phyloP scores from a whole-genome alignment of 2,113 vertebrate genomes.

The Osmerus eperlanus region DNA sequence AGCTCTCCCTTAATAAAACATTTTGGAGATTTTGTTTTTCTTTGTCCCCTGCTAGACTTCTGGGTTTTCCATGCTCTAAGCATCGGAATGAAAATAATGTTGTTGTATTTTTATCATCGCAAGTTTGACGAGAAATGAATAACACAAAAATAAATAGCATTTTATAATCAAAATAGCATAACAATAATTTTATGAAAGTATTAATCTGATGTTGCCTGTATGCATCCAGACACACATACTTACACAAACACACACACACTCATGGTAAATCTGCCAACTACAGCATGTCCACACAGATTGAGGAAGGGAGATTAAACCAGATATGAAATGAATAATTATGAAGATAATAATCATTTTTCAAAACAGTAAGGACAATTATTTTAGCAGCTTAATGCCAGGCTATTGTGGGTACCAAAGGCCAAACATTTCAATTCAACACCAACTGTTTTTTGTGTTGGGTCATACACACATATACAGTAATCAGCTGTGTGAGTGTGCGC shows the following conservation, averaged over 20 bases:
- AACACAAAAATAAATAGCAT: constrained; percentile 24
- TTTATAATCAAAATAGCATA: constrained; percentile 58
- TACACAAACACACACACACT: not conserved
- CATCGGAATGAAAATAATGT: constrained; percentile 19
- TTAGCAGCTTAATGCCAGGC: constrained; percentile 22
- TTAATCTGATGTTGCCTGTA: not conserved
- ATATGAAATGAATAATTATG: constrained; percentile 41
- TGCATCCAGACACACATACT: not conserved
- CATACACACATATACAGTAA: constrained; percentile 22
- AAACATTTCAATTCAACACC: constrained; percentile 18
- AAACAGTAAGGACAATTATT: constrained; percentile 34
- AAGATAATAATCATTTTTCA: constrained; percentile 36
- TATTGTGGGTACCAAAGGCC: constrained; percentile 11
- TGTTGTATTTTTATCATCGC: constrained; percentile 23
- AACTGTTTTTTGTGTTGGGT: constrained; percentile 34
- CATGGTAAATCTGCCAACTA: not conserved
- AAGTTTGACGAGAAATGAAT: not conserved
- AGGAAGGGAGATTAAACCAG: constrained; percentile 42
- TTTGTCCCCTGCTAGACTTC: constrained; percentile 62
- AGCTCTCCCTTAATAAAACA: constrained; percentile 96
- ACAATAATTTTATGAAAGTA: constrained; percentile 41
- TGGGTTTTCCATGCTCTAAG: constrained; percentile 37
- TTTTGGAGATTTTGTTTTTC: constrained; percentile 80
- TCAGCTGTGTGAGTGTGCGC: constrained; percentile 40
- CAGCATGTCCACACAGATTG: constrained; percentile 25